Evolutionary conservation across 2,888 invertebrate genomes (phyloP), one percentile per base, ranked within the genome.

Genomic region (Hemaris fuciformis): DNA sequence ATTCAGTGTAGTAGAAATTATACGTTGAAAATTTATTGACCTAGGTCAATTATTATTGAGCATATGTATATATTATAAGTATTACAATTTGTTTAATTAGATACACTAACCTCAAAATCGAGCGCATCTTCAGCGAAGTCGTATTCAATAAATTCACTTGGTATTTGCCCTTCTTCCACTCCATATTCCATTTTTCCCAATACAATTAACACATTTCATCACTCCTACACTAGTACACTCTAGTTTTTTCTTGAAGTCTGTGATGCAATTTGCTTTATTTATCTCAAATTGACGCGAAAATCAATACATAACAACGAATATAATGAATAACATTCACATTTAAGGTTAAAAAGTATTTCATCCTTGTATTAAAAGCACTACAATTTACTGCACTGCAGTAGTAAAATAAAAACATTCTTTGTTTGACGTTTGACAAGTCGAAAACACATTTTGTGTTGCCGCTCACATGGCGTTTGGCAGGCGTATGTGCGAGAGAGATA

Each of bases 111-210:
- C 91, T 91, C 91, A 80, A 89, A 91, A 71, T 91, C 89, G 73
- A 89, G 69, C 8, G 91, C 91, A 81, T 92, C 91, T 76, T 91
- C 89, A 41, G 90, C 89, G 59, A 91, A 91, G 70, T 92, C 91
- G 65, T 80, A 91, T 67, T 91, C 91, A 42, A 87, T 81, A 56
- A 84, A 87, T 62, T 91, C 91, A 43, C 80, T 82, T 10, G 88
- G 87, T 57, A 90, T 80, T 23, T 76, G 72, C 13, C 91, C 91
- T 58, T 91, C 91, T 77, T 89, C 84, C n/a, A 89, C 79, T 43
- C 77, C 80, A 66, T 78, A 83, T 69, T 88, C 83, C 91, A 92
- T n/a, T 91, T 71, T 48, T 73, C 38, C 79, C 81, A 60, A 88
- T 71, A 76, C 91, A 91, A 69, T 73, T 82, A 8, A 85, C 74